Percentiles rank a stretch among this genome's conserved stretches.
phyloP scores from a whole-genome alignment of 2,888 invertebrate species.

The Gastrophysa polygoni region DNA sequence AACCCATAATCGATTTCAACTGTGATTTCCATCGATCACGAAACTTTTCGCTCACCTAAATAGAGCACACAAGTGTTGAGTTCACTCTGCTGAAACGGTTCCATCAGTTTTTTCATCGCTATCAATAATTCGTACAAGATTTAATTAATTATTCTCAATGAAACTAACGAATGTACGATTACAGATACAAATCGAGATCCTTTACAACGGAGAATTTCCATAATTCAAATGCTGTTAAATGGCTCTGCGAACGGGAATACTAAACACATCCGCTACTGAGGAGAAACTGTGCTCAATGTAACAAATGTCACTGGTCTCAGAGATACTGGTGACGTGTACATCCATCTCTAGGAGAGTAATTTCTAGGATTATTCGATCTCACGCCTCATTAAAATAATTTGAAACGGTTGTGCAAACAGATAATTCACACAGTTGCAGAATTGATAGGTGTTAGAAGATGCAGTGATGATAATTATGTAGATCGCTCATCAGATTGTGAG shows the following conservation, averaged over 20 bases:
- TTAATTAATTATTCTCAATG: slow-evolving; percentile 30
- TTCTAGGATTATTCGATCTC: not conserved
- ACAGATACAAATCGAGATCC: slow-evolving; percentile 27
- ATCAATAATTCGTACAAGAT: slow-evolving; percentile 21
- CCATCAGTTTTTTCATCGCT: slow-evolving; percentile 21
- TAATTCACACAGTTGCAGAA: not conserved
- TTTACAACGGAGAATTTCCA: slow-evolving; percentile 28
- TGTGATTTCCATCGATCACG: not conserved
- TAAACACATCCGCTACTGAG: slow-evolving; percentile 11
- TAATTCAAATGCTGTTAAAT: slow-evolving; percentile 27
- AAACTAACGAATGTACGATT: slow-evolving; percentile 25
- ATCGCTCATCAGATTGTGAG: too few relatives aligned
- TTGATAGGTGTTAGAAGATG: not conserved
- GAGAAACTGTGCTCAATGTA: slow-evolving; percentile 10
- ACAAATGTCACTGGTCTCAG: slow-evolving; percentile 2
- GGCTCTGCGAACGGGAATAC: slow-evolving; percentile 14
- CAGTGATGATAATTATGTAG: too few relatives aligned
- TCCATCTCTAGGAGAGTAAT: not conserved
- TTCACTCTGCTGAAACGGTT: slow-evolving; percentile 15
- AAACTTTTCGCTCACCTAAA: slow-evolving; percentile 9
- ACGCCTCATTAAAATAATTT: slow-evolving; percentile 1
- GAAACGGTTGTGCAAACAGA: not conserved
- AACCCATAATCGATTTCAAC: not conserved
- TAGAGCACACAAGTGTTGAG: slow-evolving; percentile 27
- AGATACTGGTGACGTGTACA: not conserved